These are phyloP conservation scores for Tachycineta bicolor DNA, from an alignment of 2,113 vertebrate genomes.

Conservation along the genomic window DNA sequence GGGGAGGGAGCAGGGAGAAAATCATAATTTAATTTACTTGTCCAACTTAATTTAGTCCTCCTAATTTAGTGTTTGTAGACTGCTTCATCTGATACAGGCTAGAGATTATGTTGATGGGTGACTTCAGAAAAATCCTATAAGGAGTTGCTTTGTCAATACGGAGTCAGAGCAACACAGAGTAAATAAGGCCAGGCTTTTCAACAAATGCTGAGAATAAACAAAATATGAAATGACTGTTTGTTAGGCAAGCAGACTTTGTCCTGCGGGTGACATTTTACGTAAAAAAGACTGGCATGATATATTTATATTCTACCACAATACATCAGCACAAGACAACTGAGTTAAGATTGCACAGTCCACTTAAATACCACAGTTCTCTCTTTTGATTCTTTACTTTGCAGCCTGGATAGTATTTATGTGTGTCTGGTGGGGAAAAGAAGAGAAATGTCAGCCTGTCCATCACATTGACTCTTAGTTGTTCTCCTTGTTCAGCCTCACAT, in stretches of 20 bases:
- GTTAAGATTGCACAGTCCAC: background rate
- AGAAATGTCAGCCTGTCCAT: background rate
- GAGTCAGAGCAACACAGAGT: background rate
- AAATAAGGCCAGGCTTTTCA: conserved; percentile 10
- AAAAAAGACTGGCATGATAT: background rate
- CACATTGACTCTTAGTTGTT: no score
- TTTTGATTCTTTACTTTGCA: background rate
- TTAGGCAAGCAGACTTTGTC: background rate
- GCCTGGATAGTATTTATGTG: background rate
- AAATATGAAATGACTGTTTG: conserved; percentile 1
- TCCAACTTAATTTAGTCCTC: background rate
- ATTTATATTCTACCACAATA: background rate
- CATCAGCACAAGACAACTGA: background rate
- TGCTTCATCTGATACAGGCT: background rate
- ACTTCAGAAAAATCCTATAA: background rate
- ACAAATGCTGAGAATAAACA: conserved; percentile 12
- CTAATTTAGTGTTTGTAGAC: background rate
- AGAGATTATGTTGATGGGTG: background rate
- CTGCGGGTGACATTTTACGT: background rate
- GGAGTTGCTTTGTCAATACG: background rate
- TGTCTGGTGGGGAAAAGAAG: background rate
- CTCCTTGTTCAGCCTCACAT: background rate
- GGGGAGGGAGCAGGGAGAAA: no score
- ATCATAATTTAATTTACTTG: background rate
- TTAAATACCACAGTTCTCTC: background rate